These are phyloP conservation scores for Magallana angulata DNA, from an alignment of 1,140 invertebrate genomes.

Conservation along the genomic window DNA sequence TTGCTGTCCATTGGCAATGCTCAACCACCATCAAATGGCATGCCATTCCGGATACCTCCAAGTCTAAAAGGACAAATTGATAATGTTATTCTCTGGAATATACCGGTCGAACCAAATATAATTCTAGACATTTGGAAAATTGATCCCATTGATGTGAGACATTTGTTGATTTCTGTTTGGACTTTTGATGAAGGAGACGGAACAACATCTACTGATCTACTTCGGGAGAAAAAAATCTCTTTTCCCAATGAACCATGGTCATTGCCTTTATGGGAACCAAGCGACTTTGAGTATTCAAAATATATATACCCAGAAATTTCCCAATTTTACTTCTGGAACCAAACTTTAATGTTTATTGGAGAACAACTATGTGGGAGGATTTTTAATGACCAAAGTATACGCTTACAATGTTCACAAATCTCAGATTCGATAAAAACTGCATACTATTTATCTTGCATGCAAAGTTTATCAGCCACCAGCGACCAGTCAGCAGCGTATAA, in stretches of 20 bases:
- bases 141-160: conserved; percentile 52
- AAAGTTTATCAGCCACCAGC: conserved; percentile 44
- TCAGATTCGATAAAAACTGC: conserved; percentile 54
- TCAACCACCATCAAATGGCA: conserved; percentile 57
- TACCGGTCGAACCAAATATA: conserved; percentile 56
- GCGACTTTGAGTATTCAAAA: conserved; percentile 51
- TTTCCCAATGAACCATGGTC: conserved; percentile 59
- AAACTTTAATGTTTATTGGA: neutral
- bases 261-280: conserved; percentile 61
- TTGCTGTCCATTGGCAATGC: conserved; percentile 61
- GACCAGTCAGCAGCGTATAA: conserved; percentile 44
- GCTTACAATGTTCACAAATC: conserved; percentile 29
- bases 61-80: conserved; percentile 62
- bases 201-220: conserved; percentile 41
- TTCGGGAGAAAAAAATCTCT: conserved; percentile 40
- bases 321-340: conserved; percentile 23
- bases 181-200: conserved; percentile 66
- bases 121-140: conserved; percentile 61
- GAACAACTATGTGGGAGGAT: conserved; percentile 43
- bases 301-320: neutral
- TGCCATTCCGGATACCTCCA: conserved; percentile 25
- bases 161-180: conserved; percentile 60
- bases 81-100: conserved; percentile 63
- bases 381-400: neutral
- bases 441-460: conserved; percentile 56